Evolutionary conservation across 2,888 invertebrate genomes (phyloP).

Genomic region (Autographa pulchrina): DNA sequence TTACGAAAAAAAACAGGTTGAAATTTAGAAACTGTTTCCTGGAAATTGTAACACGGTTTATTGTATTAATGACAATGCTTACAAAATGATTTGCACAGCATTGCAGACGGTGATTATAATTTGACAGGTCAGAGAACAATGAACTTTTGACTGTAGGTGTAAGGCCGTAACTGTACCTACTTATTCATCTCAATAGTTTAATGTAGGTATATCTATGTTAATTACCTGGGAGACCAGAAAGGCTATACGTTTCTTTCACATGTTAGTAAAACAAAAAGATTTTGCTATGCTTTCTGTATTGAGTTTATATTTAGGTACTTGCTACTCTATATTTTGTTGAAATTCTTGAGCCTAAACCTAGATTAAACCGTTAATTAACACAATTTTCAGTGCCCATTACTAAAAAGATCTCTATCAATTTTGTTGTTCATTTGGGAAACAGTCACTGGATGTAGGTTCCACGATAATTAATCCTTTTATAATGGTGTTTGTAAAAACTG

Average conservation of each 20-base stretch:
- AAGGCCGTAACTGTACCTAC: conserved; percentile 40
- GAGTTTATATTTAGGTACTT: too few relatives aligned
- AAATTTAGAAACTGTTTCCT: conserved; percentile 60
- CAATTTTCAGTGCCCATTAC: background rate
- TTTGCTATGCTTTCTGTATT: too few relatives aligned
- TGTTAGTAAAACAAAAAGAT: too few relatives aligned
- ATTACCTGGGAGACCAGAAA: background rate
- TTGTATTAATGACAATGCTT: conserved; percentile 61
- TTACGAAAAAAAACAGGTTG: conserved; percentile 40
- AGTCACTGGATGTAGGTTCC: background rate
- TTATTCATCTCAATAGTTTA: conserved; percentile 8
- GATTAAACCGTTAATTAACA: background rate
- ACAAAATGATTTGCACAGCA: conserved; percentile 59
- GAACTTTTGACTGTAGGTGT: conserved; percentile 58
- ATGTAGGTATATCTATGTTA: background rate
- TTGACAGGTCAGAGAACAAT: conserved; percentile 63
- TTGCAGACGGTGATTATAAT: conserved; percentile 53
- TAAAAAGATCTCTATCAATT: background rate
- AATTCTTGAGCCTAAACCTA: background rate
- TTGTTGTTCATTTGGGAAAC: background rate
- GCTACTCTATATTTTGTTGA: background rate
- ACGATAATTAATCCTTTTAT: conserved; percentile 5
- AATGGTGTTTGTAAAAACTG: background rate
- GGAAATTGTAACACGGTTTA: conserved; percentile 65
- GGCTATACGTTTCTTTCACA: background rate